phyloP scores from a whole-genome alignment of 1,140 invertebrate genomes.

The Neotoxoptera formosana region DNA sequence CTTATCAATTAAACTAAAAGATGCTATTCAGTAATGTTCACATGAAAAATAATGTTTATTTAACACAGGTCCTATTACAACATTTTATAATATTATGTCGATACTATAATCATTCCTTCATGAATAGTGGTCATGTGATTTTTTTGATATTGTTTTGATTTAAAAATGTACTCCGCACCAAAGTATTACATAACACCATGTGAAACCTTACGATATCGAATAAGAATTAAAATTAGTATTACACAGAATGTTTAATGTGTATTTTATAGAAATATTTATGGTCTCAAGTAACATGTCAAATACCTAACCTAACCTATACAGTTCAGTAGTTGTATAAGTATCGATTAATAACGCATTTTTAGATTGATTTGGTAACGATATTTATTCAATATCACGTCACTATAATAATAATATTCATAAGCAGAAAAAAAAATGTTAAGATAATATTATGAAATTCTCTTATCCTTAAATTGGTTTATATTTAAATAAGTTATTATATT shows the following conservation, averaged over 20 bases:
- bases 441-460: not conserved
- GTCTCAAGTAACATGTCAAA: not conserved
- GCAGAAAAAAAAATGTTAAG: not conserved
- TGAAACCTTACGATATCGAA: constrained; percentile 14
- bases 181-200: not conserved
- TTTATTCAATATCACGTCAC: not conserved
- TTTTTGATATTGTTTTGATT: not conserved
- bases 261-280: constrained; percentile 19
- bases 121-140: not conserved
- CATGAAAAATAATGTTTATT: not conserved
- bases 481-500: not conserved
- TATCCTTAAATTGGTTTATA: not conserved
- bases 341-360: not conserved
- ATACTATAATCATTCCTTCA: not conserved
- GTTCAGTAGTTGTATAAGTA: not conserved
- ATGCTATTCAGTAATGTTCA: not conserved
- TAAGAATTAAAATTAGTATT: constrained; percentile 20
- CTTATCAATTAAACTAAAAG: not conserved
- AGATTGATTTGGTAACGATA: not conserved
- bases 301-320: not conserved
- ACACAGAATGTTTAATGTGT: not conserved
- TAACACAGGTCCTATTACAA: too few species aligned
- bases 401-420: not conserved
- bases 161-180: not conserved
- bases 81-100: not conserved